Evolutionary conservation across 2,113 vertebrate species (phyloP).

Genomic region (Thomomys bottae): DNA sequence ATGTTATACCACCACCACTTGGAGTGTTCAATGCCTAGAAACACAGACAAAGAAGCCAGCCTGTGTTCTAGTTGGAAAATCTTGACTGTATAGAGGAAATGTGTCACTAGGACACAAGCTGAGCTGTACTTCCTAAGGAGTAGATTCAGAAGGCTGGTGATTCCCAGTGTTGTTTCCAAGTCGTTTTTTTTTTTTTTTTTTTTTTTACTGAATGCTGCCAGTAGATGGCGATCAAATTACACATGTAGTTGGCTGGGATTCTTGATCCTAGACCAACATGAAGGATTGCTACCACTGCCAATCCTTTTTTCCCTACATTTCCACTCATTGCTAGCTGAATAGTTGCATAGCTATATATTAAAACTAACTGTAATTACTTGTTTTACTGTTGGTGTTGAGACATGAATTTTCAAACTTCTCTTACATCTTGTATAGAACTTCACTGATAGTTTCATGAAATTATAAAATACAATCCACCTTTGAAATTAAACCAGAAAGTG

Average conservation of each 20-base stretch:
- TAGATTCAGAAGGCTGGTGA: neutral
- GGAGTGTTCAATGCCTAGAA: neutral
- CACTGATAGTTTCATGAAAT: conserved; percentile 30
- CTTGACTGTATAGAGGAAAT: neutral
- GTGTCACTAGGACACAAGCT: neutral
- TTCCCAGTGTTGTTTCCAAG: neutral
- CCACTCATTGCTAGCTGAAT: neutral
- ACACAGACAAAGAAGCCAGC: neutral
- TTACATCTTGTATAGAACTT: neutral
- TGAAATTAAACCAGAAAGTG: conserved; percentile 39
- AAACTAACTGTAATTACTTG: neutral
- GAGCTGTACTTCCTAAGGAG: neutral
- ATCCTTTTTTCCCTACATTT: neutral
- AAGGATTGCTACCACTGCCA: neutral
- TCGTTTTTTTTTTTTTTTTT: neutral
- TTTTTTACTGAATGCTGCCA: conserved; percentile 45
- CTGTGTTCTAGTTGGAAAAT: neutral
- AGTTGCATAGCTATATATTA: neutral
- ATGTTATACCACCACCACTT: neutral
- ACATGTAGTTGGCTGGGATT: neutral
- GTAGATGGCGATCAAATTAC: conserved; percentile 65
- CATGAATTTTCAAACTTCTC: neutral
- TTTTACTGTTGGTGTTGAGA: conserved; percentile 35
- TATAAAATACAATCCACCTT: neutral
- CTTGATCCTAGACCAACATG: neutral